Conservation (phyloP, 2,888 invertebrate species). For the Platycheirus rosarum region DNA sequence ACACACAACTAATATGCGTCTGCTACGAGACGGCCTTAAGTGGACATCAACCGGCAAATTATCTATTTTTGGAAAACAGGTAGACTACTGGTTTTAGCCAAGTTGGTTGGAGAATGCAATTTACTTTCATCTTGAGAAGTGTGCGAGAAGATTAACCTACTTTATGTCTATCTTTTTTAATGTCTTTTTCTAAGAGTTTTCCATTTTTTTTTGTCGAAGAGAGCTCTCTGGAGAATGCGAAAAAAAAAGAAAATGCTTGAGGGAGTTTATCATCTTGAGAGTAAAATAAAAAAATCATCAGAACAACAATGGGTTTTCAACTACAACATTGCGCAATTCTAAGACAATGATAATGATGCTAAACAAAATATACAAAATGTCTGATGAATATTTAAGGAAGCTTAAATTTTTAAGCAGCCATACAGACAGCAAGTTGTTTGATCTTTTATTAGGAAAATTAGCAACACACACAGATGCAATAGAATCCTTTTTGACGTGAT, state of each 20-base stretch:
- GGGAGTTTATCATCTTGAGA: conserved; percentile 32
- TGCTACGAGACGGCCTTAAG: conserved; percentile 37
- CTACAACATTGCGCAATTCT: neutral
- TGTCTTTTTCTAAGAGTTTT: conserved; percentile 22
- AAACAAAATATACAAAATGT: conserved; percentile 1
- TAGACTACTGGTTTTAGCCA: conserved; percentile 47
- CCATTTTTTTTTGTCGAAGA: conserved; percentile 13
- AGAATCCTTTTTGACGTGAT: too few relatives aligned
- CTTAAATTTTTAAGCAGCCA: neutral
- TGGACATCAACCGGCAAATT: conserved; percentile 40
- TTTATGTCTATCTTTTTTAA: conserved; percentile 37
- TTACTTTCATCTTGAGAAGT: conserved; percentile 54
- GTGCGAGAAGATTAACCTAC: conserved; percentile 59
- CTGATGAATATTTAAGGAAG: conserved; percentile 1
- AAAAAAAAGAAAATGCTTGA: neutral
- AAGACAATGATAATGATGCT: conserved; percentile 18
- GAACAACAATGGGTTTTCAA: conserved; percentile 44
- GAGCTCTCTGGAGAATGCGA: neutral
- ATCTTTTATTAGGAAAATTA: too few relatives aligned
- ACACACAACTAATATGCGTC: conserved; percentile 35
- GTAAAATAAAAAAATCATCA: neutral
- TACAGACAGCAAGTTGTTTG: too few relatives aligned
- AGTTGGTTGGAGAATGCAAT: conserved; percentile 44
- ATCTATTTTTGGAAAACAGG: conserved; percentile 54
- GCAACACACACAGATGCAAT: too few relatives aligned